Conservation (phyloP, 2,797 vertebrate species). For the Tangara arthus region DNA sequence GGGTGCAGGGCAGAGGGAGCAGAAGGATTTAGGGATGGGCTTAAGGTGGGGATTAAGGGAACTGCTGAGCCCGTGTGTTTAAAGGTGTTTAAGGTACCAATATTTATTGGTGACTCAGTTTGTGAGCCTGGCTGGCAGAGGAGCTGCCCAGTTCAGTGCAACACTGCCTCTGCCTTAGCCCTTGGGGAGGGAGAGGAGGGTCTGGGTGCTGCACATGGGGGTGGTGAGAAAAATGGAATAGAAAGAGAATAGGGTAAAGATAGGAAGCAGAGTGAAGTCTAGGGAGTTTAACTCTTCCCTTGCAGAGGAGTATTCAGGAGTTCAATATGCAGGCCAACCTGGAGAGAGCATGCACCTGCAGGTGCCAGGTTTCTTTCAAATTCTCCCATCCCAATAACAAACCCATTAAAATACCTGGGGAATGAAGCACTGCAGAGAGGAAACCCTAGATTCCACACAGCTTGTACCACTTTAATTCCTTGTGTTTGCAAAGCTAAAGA, state of each 20-base stretch:
- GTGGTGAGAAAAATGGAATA: neutral
- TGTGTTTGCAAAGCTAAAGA: neutral
- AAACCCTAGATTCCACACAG: neutral
- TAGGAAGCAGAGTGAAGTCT: neutral
- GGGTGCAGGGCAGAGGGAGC: neutral
- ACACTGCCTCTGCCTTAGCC: rapidly evolving
- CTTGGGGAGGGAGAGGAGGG: neutral
- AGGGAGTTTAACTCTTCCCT: neutral
- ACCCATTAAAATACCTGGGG: neutral
- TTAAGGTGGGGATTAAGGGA: neutral
- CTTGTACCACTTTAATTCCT: neutral
- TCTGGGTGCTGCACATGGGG: neutral
- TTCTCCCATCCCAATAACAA: neutral
- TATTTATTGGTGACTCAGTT: neutral
- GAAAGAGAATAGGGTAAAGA: neutral
- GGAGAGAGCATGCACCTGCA: rapidly evolving
- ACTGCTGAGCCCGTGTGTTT: neutral
- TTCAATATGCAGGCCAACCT: neutral
- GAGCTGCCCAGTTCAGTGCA: neutral
- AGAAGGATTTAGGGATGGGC: neutral
- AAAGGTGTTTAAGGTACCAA: neutral
- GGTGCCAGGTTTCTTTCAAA: neutral
- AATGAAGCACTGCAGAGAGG: neutral
- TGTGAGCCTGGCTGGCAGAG: neutral
- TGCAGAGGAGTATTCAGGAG: neutral